Evolutionary conservation across 2,888 invertebrate species (phyloP).

Genomic region (Acrocera orbiculus): DNA sequence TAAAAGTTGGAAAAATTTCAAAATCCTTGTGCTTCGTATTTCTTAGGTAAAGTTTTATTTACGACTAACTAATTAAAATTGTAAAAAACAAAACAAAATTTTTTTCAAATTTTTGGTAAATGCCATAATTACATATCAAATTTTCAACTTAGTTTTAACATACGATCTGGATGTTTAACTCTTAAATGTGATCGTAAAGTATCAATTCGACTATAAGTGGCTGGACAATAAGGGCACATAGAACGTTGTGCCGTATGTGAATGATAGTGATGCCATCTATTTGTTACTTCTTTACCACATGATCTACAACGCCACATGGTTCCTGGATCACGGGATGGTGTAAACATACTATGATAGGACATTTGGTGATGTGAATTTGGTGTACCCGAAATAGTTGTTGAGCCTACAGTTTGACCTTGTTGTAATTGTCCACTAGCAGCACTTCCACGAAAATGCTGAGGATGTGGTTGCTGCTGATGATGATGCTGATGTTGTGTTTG

Average conservation of each 20-base stretch:
- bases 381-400: conserved; percentile 13
- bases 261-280: conserved; percentile 78
- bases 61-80: no score
- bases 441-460: conserved; percentile 6
- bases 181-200: conserved; percentile 67
- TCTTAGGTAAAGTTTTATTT: no score
- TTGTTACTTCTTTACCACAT: conserved; percentile 72
- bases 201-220: conserved; percentile 75
- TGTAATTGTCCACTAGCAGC: conserved; percentile 2
- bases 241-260: conserved; percentile 65
- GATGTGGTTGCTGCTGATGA: conserved; percentile 12
- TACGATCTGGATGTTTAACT: conserved; percentile 45
- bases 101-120: conserved; percentile 7
- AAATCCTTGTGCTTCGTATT: conserved; percentile 5
- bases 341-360: conserved; percentile 74
- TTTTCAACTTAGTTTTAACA: conserved; percentile 24
- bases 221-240: conserved; percentile 68
- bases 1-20: neutral
- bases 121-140: conserved; percentile 3
- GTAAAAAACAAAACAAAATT: no score
- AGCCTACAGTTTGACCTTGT: conserved; percentile 9
- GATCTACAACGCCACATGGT: conserved; percentile 65
- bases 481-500: conserved; percentile 14
- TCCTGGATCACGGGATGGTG: conserved; percentile 49
- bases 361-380: conserved; percentile 32